Base-by-base conservation (phyloP, 2,797 vertebrate genomes). In the Falco biarmicus region DNA sequence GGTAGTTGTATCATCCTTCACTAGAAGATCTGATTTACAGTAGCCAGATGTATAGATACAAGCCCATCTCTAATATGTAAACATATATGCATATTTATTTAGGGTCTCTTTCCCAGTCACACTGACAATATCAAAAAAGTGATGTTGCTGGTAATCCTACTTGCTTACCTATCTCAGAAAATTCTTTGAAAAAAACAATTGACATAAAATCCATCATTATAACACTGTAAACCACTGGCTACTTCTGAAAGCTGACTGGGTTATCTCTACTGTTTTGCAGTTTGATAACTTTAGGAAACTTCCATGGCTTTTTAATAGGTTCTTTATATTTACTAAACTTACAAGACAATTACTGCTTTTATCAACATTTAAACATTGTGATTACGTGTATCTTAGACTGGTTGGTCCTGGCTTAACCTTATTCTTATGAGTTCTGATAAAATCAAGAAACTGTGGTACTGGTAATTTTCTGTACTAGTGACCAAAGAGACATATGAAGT, bases 391-490 rank as follows among this genome's bases (percentile, higher is more conserved):
- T 75, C 18, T 84, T 50, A 70, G 34, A 83, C 28, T 64, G 37
- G 13, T 64, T 84, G 21, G 21, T 80, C n/a, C 19, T 92, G 39
- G 9, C 10, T 89, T 93, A 93, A 88, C 75, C 82, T 93, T 93
- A 96, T 94, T 96, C 68, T 77, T 95, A 80, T 37, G 53, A 95
- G 65, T 97, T 96, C 80, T 82, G 56, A 48, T 92, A 81, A 95
- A 93, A 79, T 61, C 56, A 92, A 94, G 96, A 96, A 95, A 11
- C 51, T 94, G 60, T 78, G 6, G 20, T 21, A 57, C 45, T 64
- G 41, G 37, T 50, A 80, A 51, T 85, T 90, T 96, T 89, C 51
- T 81, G n/a, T 74, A 87, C 64, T 57, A 61, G 34, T 26, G 21
- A 57, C 69, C 75, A 76, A 74, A 76, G 41, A 82, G 65, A 96